These are phyloP conservation scores for Hydrotaea diabolus DNA, from an alignment of 2,888 invertebrate species.

Conservation along the genomic window DNA sequence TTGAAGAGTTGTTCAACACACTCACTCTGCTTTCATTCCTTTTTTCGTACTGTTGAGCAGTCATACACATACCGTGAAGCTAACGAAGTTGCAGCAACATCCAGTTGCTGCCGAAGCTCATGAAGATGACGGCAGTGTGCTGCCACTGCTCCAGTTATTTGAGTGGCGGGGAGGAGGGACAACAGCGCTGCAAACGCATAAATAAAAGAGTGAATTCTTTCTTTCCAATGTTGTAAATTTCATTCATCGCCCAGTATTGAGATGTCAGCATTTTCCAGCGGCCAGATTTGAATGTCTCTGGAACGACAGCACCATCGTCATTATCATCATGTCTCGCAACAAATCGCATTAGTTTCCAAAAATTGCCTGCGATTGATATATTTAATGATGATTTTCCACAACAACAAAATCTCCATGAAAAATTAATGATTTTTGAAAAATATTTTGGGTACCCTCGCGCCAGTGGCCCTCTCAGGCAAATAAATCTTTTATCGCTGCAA, in stretches of 20 bases:
- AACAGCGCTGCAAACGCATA: not conserved
- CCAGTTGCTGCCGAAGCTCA: not conserved
- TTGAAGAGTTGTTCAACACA: conserved; percentile 47
- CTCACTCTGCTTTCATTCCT: not conserved
- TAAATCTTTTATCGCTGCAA: too few relatives aligned
- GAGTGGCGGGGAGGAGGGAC: not conserved
- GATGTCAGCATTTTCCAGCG: not conserved
- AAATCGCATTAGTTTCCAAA: not conserved
- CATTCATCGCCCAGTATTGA: not conserved
- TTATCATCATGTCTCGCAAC: not conserved
- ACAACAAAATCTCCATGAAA: conserved; percentile 16
- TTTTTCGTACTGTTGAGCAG: not conserved
- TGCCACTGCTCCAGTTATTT: not conserved
- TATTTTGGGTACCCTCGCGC: too few relatives aligned
- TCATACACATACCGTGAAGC: not conserved
- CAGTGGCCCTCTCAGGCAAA: too few relatives aligned
- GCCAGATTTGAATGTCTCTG: not conserved
- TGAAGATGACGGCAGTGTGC: conserved; percentile 4
- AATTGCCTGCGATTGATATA: conserved; percentile 11
- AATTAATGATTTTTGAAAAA: too few relatives aligned
- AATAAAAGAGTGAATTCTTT: conserved; percentile 3
- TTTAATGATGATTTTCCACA: not conserved
- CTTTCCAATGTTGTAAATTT: not conserved
- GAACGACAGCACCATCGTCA: not conserved
- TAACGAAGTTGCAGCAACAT: conserved; percentile 12